These are phyloP conservation scores for Umimayanthus kanabou DNA, from an alignment of 92 coral and sea anemone species.

Conservation along the genomic window DNA sequence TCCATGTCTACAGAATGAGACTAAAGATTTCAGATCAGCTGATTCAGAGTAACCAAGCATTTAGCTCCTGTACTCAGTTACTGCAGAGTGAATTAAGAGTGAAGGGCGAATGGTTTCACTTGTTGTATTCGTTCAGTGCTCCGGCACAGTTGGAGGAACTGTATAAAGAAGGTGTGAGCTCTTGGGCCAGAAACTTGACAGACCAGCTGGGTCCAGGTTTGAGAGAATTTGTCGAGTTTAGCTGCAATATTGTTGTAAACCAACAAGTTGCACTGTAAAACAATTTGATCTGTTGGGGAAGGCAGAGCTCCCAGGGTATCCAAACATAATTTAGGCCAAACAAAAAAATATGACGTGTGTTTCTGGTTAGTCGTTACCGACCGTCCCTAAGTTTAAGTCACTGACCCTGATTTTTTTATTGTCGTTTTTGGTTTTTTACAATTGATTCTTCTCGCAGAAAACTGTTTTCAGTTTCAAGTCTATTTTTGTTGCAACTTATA, in stretches of 20 bases:
- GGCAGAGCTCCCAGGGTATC: neutral
- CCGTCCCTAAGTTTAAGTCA: too few species aligned
- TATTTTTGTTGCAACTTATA: too few species aligned
- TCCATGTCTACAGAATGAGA: slow-evolving; percentile 16
- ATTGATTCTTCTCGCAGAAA: too few species aligned
- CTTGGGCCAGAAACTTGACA: neutral
- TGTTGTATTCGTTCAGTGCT: slow-evolving; percentile 27
- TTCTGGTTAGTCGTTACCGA: too few species aligned
- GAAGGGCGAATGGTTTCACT: slow-evolving; percentile 9
- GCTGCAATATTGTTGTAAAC: slow-evolving; percentile 11
- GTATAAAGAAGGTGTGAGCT: neutral
- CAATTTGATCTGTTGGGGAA: neutral
- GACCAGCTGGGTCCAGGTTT: slow-evolving; percentile 6
- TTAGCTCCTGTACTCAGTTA: neutral
- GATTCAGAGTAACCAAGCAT: slow-evolving; percentile 1
- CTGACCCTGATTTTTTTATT: too few species aligned
- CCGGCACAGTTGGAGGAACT: neutral
- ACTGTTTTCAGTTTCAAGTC: too few species aligned
- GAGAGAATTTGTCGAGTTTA: slow-evolving; percentile 10
- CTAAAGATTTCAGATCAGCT: slow-evolving; percentile 2
- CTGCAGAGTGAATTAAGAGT: slow-evolving; percentile 9
- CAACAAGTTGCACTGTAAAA: slow-evolving; percentile 34
- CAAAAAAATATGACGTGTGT: too few species aligned
- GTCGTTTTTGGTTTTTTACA: too few species aligned
- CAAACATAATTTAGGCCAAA: too few species aligned